phyloP scores from a whole-genome alignment of 1,140 invertebrate genomes.

The Camponotus pennsylvanicus region DNA sequence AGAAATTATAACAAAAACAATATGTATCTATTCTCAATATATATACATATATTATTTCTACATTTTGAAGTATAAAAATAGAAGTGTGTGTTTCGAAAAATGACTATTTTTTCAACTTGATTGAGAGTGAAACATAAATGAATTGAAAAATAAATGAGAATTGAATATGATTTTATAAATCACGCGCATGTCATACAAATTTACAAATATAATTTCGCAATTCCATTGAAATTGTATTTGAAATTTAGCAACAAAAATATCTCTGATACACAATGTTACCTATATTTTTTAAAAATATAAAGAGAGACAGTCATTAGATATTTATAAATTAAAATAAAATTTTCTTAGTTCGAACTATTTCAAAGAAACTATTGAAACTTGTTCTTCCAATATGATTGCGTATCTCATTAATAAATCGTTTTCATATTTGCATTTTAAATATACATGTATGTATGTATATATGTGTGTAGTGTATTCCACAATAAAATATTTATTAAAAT shows the following conservation, averaged over 20 bases:
- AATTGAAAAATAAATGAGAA: neutral
- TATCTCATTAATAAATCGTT: slow-evolving; percentile 3
- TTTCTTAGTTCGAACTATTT: neutral
- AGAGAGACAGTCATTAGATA: neutral
- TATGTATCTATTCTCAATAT: neutral
- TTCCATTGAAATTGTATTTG: neutral
- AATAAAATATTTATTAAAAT: slow-evolving; percentile 39
- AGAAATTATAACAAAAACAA: neutral
- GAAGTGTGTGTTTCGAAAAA: neutral
- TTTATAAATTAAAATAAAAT: slow-evolving; percentile 29
- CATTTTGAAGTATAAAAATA: neutral
- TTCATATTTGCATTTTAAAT: neutral
- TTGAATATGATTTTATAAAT: neutral
- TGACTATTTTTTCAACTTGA: neutral
- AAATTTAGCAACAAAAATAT: neutral
- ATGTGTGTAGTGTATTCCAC: too few relatives aligned
- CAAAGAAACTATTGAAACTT: neutral
- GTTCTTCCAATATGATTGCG: slow-evolving; percentile 17
- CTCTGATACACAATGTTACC: neutral
- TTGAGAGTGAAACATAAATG: neutral
- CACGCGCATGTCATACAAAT: slow-evolving; percentile 3
- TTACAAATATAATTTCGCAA: neutral
- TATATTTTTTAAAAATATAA: neutral
- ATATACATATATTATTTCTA: neutral
- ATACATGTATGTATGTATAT: neutral